Evolutionary conservation across 2,113 vertebrate species (phyloP).

Genomic region (Tilapia sparmanii): DNA sequence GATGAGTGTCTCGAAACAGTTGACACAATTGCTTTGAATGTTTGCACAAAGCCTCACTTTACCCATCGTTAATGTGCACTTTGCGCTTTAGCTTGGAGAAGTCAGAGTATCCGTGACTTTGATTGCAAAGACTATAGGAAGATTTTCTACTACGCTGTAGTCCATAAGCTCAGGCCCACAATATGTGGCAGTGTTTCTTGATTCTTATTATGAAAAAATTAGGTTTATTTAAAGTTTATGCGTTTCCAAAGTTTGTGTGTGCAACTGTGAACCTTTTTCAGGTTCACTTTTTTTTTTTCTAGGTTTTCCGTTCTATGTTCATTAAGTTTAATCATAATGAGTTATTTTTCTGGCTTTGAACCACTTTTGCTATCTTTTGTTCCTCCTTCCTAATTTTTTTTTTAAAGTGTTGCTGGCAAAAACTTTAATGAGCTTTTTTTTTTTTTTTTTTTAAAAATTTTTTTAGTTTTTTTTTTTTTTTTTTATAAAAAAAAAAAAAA

Average conservation of each 20-base stretch:
- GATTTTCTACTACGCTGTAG: background rate
- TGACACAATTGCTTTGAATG: background rate
- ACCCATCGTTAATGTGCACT: background rate
- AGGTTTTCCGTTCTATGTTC: background rate
- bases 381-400: background rate
- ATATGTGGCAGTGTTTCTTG: background rate
- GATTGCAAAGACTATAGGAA: background rate
- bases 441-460: background rate
- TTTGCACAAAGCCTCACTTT: background rate
- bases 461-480: too few relatives aligned
- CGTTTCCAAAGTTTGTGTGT: background rate
- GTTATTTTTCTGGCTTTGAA: background rate
- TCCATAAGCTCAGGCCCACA: background rate
- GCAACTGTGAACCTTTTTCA: background rate
- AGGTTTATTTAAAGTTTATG: background rate
- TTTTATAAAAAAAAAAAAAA: too few relatives aligned
- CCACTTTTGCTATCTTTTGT: background rate
- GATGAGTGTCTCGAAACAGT: background rate
- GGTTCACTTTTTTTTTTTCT: background rate
- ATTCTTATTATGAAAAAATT: background rate
- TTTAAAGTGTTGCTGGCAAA: background rate
- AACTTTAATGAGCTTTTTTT: background rate
- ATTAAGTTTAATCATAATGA: background rate
- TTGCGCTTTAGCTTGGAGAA: background rate
- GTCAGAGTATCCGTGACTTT: background rate